Conservation (phyloP, 1,140 invertebrate species). For the Drosophila sechellia region DNA sequence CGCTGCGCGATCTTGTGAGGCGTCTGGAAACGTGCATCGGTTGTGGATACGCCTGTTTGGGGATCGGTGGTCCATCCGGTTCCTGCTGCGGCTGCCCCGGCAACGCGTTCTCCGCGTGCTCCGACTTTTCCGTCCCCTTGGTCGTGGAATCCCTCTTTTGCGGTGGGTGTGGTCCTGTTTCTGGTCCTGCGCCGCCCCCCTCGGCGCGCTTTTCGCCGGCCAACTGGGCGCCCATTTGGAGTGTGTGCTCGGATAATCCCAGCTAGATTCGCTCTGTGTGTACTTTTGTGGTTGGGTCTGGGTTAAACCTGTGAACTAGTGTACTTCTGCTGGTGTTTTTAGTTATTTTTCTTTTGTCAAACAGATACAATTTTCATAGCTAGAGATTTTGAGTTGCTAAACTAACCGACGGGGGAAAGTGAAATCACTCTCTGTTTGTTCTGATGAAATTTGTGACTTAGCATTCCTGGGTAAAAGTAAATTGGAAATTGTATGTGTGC, state of each 20-base stretch:
- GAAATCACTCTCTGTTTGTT: conserved; percentile 1
- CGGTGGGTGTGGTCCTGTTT: neutral
- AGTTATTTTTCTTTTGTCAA: conserved; percentile 14
- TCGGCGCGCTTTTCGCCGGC: conserved; percentile 5
- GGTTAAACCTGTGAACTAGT: conserved; percentile 10
- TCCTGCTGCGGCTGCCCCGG: neutral
- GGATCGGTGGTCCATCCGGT: neutral
- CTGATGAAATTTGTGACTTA: neutral
- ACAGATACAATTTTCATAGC: conserved; percentile 23
- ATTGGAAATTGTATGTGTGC: neutral
- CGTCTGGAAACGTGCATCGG: neutral
- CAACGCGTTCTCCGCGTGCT: neutral
- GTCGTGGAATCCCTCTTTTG: neutral
- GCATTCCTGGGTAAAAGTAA: neutral
- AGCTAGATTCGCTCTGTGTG: conserved; percentile 4
- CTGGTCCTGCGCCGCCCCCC: neutral
- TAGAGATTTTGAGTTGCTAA: conserved; percentile 8
- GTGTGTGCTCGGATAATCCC: neutral
- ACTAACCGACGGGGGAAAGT: neutral
- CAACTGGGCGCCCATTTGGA: conserved; percentile 27
- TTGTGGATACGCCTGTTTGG: neutral
- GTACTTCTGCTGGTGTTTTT: neutral
- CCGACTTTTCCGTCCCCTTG: neutral
- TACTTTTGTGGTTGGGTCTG: neutral
- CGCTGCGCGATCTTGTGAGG: conserved; percentile 14